A percentile compares a stretch with the other conserved stretches of the same genome.
These are phyloP conservation scores for Gymnarchus niloticus DNA, from an alignment of 2,113 vertebrate genomes.

Conservation along the genomic window DNA sequence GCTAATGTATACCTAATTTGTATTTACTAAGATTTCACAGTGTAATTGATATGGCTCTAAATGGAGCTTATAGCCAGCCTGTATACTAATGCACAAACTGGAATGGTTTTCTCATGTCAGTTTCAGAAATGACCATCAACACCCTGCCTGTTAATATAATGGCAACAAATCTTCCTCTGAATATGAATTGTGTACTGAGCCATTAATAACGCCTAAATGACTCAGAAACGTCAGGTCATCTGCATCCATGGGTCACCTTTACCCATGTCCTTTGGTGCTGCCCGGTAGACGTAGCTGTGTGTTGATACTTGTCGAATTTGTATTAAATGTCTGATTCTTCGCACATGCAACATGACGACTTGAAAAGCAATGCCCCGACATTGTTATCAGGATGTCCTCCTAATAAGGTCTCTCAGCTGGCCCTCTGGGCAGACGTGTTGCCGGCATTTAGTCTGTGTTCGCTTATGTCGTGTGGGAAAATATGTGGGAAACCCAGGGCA, in stretches of 20 bases:
- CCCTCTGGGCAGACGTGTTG: neutral
- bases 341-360: neutral
- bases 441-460: neutral
- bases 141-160: neutral
- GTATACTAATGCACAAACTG: neutral
- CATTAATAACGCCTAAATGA: neutral
- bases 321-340: neutral
- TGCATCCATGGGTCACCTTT: neutral
- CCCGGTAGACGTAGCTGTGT: neutral
- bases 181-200: neutral
- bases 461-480: neutral
- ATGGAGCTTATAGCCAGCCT: neutral
- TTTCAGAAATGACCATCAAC: constrained; percentile 7
- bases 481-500: neutral
- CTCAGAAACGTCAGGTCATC: neutral
- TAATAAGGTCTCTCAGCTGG: neutral
- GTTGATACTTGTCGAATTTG: neutral
- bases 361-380: neutral
- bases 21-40: neutral
- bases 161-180: neutral
- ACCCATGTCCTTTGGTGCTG: neutral
- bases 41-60: neutral
- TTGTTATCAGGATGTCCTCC: neutral
- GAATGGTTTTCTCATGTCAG: neutral
- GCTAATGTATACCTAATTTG: neutral